Conservation (phyloP, 2,113 vertebrate species). For the Anser brachyrhynchus region DNA sequence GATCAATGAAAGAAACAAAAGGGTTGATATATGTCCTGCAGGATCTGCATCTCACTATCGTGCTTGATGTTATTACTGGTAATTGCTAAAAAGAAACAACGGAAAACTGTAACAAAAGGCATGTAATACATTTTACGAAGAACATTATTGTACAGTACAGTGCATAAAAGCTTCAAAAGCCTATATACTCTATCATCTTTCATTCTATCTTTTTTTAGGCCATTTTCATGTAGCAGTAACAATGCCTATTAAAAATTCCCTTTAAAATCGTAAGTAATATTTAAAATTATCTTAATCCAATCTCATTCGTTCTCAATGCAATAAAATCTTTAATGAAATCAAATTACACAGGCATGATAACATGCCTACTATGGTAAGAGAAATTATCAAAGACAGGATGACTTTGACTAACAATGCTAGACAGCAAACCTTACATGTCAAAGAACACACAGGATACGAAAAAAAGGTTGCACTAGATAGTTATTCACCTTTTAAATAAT, state of each 20-base stretch:
- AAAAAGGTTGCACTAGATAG: not conserved
- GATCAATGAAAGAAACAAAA: conserved; percentile 96
- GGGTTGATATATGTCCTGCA: conserved; percentile 98
- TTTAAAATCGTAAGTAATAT: not conserved
- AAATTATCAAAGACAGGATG: not conserved
- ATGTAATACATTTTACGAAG: not conserved
- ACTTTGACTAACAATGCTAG: not conserved
- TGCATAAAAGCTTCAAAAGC: not conserved
- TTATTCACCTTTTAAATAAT: not conserved
- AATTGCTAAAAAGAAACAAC: conserved; percentile 83
- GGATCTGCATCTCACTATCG: conserved; percentile 94
- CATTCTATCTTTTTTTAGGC: not conserved
- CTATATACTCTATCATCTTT: not conserved
- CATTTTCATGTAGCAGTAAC: not conserved
- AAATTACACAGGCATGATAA: not conserved
- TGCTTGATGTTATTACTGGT: conserved; percentile 96
- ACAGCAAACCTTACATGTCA: not conserved
- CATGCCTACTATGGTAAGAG: not conserved
- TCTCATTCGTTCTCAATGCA: not conserved
- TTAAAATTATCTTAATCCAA: not conserved
- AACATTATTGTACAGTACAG: not conserved
- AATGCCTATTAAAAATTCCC: not conserved
- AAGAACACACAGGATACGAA: not conserved
- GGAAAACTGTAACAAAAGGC: not conserved
- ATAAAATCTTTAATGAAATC: not conserved